These are phyloP conservation scores for Phoeniculus purpureus DNA, from an alignment of 2,797 vertebrate genomes.

Conservation along the genomic window DNA sequence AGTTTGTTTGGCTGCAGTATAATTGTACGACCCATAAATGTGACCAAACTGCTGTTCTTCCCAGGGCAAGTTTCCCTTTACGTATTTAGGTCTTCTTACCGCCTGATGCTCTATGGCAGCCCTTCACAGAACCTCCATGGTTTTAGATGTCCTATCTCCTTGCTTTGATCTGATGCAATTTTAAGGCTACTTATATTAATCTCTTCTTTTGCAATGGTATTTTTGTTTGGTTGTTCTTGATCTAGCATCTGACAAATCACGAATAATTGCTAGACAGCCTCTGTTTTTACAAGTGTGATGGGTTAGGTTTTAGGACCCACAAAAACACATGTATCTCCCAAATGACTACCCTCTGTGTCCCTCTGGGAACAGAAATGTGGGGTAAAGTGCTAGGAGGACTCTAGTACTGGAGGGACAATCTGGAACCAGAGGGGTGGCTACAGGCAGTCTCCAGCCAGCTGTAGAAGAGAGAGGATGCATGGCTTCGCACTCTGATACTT, in stretches of 20 bases:
- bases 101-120: not conserved
- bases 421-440: no score
- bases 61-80: not conserved
- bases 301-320: no score
- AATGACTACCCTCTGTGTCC: no score
- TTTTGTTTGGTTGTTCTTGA: not conserved
- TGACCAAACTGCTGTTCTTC: not conserved
- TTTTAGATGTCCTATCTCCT: not conserved
- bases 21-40: not conserved
- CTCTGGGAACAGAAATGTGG: no score
- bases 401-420: no score
- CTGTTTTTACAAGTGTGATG: no score
- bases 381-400: no score
- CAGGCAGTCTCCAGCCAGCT: no score
- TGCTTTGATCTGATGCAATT: not conserved
- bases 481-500: no score
- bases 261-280: not conserved
- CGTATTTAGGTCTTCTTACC: not conserved
- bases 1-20: not conserved
- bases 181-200: not conserved
- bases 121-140: not conserved
- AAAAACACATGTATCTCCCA: no score
- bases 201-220: not conserved
- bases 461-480: no score
- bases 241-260: not conserved